Base-by-base conservation (phyloP, 1,140 invertebrate species). In the Nomia melanderi region DNA sequence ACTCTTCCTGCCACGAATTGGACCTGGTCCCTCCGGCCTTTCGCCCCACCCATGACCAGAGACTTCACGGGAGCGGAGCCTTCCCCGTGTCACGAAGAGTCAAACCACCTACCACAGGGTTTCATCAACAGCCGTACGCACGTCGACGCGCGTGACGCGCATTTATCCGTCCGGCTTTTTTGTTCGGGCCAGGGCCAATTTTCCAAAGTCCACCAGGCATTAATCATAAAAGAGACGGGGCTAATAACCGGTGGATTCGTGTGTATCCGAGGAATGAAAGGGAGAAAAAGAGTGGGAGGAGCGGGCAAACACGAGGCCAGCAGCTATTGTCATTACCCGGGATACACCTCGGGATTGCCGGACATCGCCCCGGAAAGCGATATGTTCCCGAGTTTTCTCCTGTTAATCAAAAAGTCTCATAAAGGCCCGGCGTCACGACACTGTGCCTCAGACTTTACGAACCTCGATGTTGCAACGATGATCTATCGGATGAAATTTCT, bases 111-210 rank as follows among this genome's bases (percentile, higher is more conserved):
- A 44, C 54, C 54, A 88, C 81, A 79, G 83, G 87, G 84, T 90
- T 91, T 91, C 89, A 90, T 90, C 89, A 87, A 86, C 81, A 84
- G 80, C 81, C 82, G 82, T 74, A 84, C 82, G 86, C 89, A 88
- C 89, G 88, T 90, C 66, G 67, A 23, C 76, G 87, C 87, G 89
- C 90, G 90, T 91, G 90, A 91, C 87, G 83, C 66, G 90, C 90
- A 91, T 91, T 90, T 87, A 87, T 87, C 89, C 84, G 72, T 71
- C 71, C 81, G 60, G 11, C 59, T 82, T 84, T 77, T 57, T 57
- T 31, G 14, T 31, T 6, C 54, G 54, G 27, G 36, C 70, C 66
- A 82, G 69, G 75, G 79, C 74, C 86, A 85, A 87, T 87, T 87
- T 85, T 82, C 86, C 86, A 79, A 86, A 87, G 83, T 83, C 81